Evolutionary conservation across 2,888 invertebrate species (phyloP).

Genomic region (Limnephilus marmoratus): DNA sequence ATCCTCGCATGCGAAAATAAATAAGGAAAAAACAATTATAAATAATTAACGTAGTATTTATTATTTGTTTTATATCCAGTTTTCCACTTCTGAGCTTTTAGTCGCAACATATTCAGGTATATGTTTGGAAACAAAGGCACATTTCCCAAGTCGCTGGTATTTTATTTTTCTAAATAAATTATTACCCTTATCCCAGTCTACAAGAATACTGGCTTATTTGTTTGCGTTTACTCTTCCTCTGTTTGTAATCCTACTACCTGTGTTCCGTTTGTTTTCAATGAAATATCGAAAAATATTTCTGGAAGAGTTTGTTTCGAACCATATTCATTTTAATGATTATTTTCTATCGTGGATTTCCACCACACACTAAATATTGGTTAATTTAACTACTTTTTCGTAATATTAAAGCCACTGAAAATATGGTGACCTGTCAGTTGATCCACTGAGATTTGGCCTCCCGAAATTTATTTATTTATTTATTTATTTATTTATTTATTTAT

Average conservation of each 20-base stretch:
- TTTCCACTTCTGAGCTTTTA: constrained; percentile 15
- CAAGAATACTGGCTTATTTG: constrained; percentile 12
- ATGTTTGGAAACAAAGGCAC: constrained; percentile 21
- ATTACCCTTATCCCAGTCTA: not conserved
- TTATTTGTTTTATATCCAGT: not conserved
- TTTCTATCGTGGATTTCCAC: not conserved
- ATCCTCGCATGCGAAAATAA: too few species aligned
- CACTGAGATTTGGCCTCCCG: too few species aligned
- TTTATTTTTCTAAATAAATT: constrained; percentile 30
- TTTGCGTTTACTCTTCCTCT: constrained; percentile 12
- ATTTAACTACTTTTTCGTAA: too few species aligned
- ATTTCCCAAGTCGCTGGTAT: constrained; percentile 33
- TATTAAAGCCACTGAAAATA: too few species aligned
- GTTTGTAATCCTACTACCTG: not conserved
- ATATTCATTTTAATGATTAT: not conserved
- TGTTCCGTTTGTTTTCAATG: not conserved
- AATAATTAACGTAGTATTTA: too few species aligned
- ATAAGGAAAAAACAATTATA: too few species aligned
- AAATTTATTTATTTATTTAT: too few species aligned
- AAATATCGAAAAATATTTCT: not conserved
- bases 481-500: too few species aligned
- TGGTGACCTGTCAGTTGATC: too few species aligned
- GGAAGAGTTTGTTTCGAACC: not conserved
- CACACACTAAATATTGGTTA: not conserved
- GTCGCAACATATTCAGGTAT: constrained; percentile 12